Conservation (phyloP, 1,140 invertebrate genomes). For the Heliconius melpomene region DNA sequence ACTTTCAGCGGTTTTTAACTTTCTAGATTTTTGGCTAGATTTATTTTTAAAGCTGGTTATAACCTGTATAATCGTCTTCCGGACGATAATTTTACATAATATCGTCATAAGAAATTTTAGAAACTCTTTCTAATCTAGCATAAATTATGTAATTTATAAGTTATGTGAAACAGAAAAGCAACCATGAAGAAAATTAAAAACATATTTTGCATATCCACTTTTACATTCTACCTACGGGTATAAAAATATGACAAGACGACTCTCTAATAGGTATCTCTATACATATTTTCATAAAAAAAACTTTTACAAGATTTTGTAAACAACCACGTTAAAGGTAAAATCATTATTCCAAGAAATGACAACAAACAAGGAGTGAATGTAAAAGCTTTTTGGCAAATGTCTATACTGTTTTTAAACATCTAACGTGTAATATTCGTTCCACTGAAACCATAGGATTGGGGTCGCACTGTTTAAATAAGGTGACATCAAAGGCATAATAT, state of each 20-base stretch:
- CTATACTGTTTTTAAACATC: conserved; percentile 31
- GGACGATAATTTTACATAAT: no score
- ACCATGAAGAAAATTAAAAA: not conserved
- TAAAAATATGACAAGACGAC: not conserved
- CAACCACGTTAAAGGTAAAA: conserved; percentile 14
- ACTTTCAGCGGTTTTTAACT: conserved; percentile 15
- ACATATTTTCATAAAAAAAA: not conserved
- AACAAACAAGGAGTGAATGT: conserved; percentile 29
- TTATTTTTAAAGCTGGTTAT: no score
- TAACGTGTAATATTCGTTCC: conserved; percentile 26
- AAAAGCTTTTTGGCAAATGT: conserved; percentile 14
- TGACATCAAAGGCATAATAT: conserved; percentile 39
- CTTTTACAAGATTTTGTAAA: not conserved
- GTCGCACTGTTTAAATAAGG: conserved; percentile 35
- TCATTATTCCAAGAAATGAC: conserved; percentile 29
- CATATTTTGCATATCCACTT: not conserved
- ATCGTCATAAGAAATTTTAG: no score
- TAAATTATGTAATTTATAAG: no score
- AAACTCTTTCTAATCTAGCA: no score
- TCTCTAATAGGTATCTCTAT: not conserved
- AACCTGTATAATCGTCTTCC: no score
- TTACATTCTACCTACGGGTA: not conserved
- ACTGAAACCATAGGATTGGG: conserved; percentile 25
- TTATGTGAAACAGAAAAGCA: not conserved
- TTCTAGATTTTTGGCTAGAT: not conserved